A percentile compares a stretch with the other conserved stretches of the same genome.
These are phyloP conservation scores for Hippocampus comes DNA, from an alignment of 2,113 vertebrate species.

Conservation along the genomic window DNA sequence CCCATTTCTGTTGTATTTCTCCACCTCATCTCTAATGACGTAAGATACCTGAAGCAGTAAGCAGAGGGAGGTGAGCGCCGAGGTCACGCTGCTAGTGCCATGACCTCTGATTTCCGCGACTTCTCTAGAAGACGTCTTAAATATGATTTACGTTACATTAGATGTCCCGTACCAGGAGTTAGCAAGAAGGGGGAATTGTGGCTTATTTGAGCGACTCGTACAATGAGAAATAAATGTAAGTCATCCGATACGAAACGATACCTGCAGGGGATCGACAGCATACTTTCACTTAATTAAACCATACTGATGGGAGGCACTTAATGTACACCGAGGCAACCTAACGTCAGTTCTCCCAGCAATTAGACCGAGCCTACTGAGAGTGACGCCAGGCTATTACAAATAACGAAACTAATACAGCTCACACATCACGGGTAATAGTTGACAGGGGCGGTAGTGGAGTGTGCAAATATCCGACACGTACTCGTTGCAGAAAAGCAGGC, in stretches of 20 bases:
- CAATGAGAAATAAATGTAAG: too few species aligned
- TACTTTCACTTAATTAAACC: background rate
- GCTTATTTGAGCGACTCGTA: background rate
- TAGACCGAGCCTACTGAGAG: conserved; percentile 59
- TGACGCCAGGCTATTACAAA: conserved; percentile 20
- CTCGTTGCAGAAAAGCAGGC: background rate
- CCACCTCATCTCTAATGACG: conserved; percentile 97
- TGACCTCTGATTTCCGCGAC: background rate
- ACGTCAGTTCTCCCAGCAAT: conserved; percentile 49
- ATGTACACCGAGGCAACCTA: background rate
- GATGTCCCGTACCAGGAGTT: background rate
- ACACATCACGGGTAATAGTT: rapidly evolving
- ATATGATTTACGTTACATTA: background rate
- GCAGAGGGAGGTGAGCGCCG: background rate
- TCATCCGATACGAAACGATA: too few species aligned
- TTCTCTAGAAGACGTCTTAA: background rate
- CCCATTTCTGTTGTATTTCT: conserved; percentile 95
- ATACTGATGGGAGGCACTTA: background rate
- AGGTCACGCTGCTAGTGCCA: background rate
- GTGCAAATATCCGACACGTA: background rate
- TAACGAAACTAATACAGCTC: background rate
- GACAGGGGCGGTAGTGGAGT: too few species aligned
- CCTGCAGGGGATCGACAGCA: background rate
- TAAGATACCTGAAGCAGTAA: conserved; percentile 84
- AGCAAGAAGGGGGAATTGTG: background rate